Conservation (phyloP, 1,140 invertebrate genomes). For the Coptotermes formosanus region DNA sequence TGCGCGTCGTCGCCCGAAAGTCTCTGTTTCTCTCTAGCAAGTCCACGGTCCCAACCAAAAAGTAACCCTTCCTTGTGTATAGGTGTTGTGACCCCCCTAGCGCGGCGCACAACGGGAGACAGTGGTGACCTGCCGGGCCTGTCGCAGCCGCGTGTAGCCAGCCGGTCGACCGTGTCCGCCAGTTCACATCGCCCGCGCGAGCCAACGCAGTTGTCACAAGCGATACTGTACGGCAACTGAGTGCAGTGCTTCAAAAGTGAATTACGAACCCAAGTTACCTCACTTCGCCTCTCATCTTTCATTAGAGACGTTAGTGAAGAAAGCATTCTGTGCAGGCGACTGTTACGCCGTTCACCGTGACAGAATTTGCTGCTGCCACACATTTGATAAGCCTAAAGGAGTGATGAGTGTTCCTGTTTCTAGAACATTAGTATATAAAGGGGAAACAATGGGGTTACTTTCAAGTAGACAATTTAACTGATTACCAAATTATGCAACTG, state of each 20-base stretch:
- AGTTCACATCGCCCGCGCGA: neutral
- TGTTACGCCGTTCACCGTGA: too few species aligned
- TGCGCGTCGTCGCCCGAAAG: neutral
- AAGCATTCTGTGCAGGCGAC: too few species aligned
- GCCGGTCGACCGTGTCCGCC: neutral
- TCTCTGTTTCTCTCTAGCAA: neutral
- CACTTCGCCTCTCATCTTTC: too few species aligned
- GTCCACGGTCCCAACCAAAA: neutral
- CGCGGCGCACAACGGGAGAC: neutral
- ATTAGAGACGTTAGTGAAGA: too few species aligned
- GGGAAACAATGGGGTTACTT: neutral
- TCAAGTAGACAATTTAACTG: constrained; percentile 13
- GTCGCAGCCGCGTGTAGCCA: neutral
- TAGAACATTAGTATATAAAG: neutral
- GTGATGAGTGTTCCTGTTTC: too few species aligned
- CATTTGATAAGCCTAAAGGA: neutral
- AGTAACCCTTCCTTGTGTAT: constrained; percentile 9
- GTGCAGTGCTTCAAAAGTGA: too few species aligned
- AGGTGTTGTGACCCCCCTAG: neutral
- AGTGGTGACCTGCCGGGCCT: too few species aligned
- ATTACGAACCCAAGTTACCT: too few species aligned
- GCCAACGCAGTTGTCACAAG: neutral
- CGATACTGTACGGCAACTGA: neutral
- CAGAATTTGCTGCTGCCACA: too few species aligned
- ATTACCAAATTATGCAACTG: neutral